Conservation (phyloP, 2,113 vertebrate species). For the Equus przewalskii region DNA sequence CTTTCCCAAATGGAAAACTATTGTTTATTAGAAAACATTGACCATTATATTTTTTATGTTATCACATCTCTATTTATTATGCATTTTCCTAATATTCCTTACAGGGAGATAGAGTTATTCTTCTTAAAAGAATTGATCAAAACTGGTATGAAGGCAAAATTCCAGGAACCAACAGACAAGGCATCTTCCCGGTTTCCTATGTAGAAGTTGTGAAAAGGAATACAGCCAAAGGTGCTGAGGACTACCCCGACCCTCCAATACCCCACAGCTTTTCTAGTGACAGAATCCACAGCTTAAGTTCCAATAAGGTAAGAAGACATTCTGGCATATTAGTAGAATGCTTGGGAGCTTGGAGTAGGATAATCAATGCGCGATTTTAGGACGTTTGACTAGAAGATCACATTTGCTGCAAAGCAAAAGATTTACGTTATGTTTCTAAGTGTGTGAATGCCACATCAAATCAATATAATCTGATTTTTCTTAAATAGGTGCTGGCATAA, state of each 20-base stretch:
- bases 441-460: not conserved
- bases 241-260: conserved; percentile 90
- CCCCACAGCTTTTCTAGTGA: conserved; percentile 92
- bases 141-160: conserved; percentile 99
- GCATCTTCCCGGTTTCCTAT: conserved; percentile 98
- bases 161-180: conserved; percentile 95
- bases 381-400: not conserved
- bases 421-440: not conserved
- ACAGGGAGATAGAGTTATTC: conserved; percentile 96
- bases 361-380: not conserved
- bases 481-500: not conserved
- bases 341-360: not conserved
- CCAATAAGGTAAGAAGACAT: conserved; percentile 92
- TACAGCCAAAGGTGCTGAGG: conserved; percentile 90
- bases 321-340: not conserved
- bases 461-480: conserved; percentile 28
- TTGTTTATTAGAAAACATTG: not conserved
- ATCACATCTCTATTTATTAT: conserved; percentile 24
- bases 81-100: conserved; percentile 73
- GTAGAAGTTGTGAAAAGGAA: conserved; percentile 95
- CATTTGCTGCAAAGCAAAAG: not conserved
- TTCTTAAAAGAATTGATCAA: conserved; percentile 97
- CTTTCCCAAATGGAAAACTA: conserved; percentile 38
- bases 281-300: conserved; percentile 91
- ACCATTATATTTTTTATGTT: not conserved